phyloP scores from a whole-genome alignment of 2,113 vertebrate species.

The Chloroceryle aenea region DNA sequence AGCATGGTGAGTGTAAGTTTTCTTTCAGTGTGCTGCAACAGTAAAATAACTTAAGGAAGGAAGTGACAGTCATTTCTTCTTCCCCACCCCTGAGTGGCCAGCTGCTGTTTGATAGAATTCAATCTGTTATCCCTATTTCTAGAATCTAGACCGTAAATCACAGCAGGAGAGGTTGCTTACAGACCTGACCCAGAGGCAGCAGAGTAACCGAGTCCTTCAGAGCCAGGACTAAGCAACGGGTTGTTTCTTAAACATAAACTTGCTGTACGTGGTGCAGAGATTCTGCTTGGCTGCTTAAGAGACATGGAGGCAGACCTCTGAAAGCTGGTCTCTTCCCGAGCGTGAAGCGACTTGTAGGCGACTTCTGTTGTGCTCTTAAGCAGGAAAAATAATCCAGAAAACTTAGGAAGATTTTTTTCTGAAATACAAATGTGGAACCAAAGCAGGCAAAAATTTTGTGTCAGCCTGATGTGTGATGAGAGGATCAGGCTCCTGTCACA shows the following conservation, averaged over 20 bases:
- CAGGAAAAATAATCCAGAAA: background rate
- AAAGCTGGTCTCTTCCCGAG: background rate
- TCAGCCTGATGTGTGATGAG: background rate
- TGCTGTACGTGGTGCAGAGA: accelerated
- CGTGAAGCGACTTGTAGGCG: background rate
- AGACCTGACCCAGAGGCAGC: background rate
- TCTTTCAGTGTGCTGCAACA: background rate
- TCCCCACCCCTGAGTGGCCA: background rate
- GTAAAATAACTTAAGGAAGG: background rate
- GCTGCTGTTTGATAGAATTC: background rate
- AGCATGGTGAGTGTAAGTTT: background rate
- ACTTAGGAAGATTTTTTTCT: background rate
- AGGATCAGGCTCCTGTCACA: background rate
- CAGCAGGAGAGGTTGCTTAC: background rate
- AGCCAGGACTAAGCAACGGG: background rate
- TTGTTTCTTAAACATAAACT: background rate
- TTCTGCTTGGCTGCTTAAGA: background rate
- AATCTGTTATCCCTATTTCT: background rate
- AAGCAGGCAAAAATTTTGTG: background rate
- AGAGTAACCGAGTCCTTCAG: background rate
- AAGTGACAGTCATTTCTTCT: background rate
- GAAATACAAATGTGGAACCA: background rate
- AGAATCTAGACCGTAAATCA: background rate
- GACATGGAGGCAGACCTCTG: background rate
- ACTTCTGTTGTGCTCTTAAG: background rate